Evolutionary conservation across 2,113 vertebrate species (phyloP), one percentile per base, ranked within the genome.

Genomic region (Tetrax tetrax): DNA sequence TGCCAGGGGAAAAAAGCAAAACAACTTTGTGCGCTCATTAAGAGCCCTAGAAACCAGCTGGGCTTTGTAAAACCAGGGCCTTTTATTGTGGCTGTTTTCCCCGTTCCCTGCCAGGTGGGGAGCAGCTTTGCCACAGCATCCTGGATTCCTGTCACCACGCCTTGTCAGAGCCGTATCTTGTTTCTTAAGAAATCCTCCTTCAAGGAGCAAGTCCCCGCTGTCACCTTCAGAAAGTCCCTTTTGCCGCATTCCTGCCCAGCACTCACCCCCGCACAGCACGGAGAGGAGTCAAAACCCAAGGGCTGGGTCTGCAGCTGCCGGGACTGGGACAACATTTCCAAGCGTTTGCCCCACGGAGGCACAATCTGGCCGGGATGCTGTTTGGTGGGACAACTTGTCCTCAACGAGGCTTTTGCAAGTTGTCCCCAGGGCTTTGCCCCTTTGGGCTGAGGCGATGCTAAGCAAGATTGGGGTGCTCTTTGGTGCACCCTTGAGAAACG

Each of bases 211-310:
- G 37, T 70, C 51, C 51, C 43, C 4, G 0, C 21, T 95, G 50
- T 88, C 82, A 88, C 90, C 84, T 96, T 87, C 92, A 93, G 48
- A 71, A 95, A 86, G 47, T 54, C 23, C 31, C 57, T 96, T 75
- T 37, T 50, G 64, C 95, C 81, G 87, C 72, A n/a, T 54, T 87
- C 70, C 64, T 93, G 45, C 41, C 83, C 83, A 56, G 66, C 47
- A 14, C 24, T 4, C n/a, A 10, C 54, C 64, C 43, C 60, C n/a
- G 33, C 37, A 35, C 5, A 16, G 37, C 70, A 31, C 37, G 7
- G 4, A 51, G 45, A 47, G 38, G 29, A 54, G 27, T 14, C 15
- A 50, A 28, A 89, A 6, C 8, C 65, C 91, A 51, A 43, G 57
- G 38, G 70, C 65, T 79, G 81, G 35, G 14, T 60, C 72, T 77